These are phyloP conservation scores for Drosophila sordidapex DNA, from an alignment of 2,888 invertebrate genomes.

Conservation along the genomic window DNA sequence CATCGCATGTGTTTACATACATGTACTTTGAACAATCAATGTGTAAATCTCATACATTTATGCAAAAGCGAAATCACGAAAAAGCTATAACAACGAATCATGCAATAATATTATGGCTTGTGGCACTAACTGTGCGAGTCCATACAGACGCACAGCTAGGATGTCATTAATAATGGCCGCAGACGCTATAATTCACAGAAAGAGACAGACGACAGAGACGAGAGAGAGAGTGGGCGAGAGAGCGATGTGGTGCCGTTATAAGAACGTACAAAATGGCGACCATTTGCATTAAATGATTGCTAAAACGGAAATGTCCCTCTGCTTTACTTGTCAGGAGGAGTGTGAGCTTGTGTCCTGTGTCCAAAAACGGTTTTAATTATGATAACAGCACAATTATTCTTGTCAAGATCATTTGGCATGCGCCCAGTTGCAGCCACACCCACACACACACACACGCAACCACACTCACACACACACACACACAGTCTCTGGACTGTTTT, in stretches of 20 bases:
- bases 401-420: constrained; percentile 82
- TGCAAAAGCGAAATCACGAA: constrained; percentile 72
- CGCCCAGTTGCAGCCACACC: constrained; percentile 51
- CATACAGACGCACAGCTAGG: constrained; percentile 42
- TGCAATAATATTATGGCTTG: constrained; percentile 74
- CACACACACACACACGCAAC: constrained; percentile 20
- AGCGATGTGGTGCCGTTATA: constrained; percentile 44
- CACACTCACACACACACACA: constrained; percentile 4
- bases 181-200: constrained; percentile 62
- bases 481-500: constrained; percentile 41
- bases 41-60: constrained; percentile 65
- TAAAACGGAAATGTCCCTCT: constrained; percentile 57
- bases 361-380: constrained; percentile 82
- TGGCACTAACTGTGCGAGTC: constrained; percentile 53
- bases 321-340: constrained; percentile 12
- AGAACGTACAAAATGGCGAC: constrained; percentile 76
- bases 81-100: constrained; percentile 73
- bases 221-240: constrained; percentile 1
- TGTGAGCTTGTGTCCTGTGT: constrained; percentile 43
- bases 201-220: constrained; percentile 6
- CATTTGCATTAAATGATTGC: constrained; percentile 80
- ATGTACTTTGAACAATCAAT: constrained; percentile 63
- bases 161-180: constrained; percentile 70
- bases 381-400: constrained; percentile 83
- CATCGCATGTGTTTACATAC: constrained; percentile 57